Evolutionary conservation across 2,797 vertebrate species (phyloP), one percentile per base, ranked within the genome.

Genomic region (Sardinella longiceps): DNA sequence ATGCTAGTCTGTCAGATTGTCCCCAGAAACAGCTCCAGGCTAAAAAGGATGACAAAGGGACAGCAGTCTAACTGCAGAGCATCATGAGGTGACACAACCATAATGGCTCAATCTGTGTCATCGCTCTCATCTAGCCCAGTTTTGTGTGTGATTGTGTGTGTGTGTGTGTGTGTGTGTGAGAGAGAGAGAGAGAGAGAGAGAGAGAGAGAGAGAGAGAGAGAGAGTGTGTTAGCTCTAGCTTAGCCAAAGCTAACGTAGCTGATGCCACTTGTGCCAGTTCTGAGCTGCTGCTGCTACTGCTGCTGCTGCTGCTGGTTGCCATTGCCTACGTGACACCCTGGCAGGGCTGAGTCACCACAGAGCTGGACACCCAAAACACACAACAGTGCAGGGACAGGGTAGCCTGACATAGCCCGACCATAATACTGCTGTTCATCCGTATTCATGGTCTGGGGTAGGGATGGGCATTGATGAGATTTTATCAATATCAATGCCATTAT

Each of bases 81-180:
- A 58, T 70, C 82, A 88, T 80, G 63, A 84, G 82, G 33, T 63
- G 66, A 85, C 39, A 56, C 43, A 50, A 56, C 88, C 81, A 82
- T 89, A 85, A 90, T 88, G 82, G 83, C 50, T 86, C 87, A n/a
- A 85, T 88, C 80, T 84, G 63, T 80, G 66, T 85, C 77, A 84
- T 81, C 30, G 14, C 63, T 25, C 90, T 90, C n/a, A 86, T 39
- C 45, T 82, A 90, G 89, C 66, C 30, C 37, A 74, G 30, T 74
- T 63, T 30, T 30, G 15, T 74, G 33, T 37, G 66, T 74, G 66
- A 14, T 28, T 37, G 66, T 30, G 60, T 28, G n/a, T 9, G 25
- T 66, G 60, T 30, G 28, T 66, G 25, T 33, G 25, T 30, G 60
- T 28, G 60, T 63, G 60, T 63, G 60, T 63, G 60, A 28, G 60